A percentile compares a stretch with the other conserved stretches of the same genome.
Conservation (phyloP, 2,888 invertebrate genomes). For the Phengaris alcon region DNA sequence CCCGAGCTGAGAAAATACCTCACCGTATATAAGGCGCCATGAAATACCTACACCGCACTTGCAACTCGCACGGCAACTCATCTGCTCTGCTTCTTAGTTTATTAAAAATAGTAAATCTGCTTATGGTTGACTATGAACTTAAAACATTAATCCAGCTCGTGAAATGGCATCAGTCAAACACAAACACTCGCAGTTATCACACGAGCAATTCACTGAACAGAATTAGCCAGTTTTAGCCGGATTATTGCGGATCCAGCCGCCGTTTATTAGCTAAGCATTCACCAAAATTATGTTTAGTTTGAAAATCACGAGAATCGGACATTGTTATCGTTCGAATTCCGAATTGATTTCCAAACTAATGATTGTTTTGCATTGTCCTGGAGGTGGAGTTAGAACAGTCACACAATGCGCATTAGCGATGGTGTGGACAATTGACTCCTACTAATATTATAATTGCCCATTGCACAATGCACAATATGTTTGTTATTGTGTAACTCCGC, state of each 20-base stretch:
- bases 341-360: conserved; percentile 7
- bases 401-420: not conserved
- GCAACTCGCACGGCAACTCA: too few relatives aligned
- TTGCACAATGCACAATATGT: not conserved
- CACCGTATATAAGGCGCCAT: too few relatives aligned
- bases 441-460: not conserved
- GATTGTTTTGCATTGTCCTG: not conserved
- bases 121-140: too few relatives aligned
- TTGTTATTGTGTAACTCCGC: not conserved
- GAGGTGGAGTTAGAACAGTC: too few relatives aligned
- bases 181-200: conserved; percentile 9
- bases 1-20: too few relatives aligned
- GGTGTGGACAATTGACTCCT: not conserved
- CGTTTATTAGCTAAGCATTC: not conserved
- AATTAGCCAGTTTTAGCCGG: conserved; percentile 3
- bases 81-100: too few relatives aligned
- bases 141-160: not conserved
- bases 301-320: conserved; percentile 13
- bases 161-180: not conserved
- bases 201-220: conserved; percentile 14
- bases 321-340: conserved; percentile 1
- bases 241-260: not conserved
- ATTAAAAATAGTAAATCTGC: too few relatives aligned
- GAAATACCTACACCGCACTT: too few relatives aligned
- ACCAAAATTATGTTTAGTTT: conserved; percentile 15